phyloP scores from a whole-genome alignment of 2,113 vertebrate species.

The Sinosuthora webbiana region DNA sequence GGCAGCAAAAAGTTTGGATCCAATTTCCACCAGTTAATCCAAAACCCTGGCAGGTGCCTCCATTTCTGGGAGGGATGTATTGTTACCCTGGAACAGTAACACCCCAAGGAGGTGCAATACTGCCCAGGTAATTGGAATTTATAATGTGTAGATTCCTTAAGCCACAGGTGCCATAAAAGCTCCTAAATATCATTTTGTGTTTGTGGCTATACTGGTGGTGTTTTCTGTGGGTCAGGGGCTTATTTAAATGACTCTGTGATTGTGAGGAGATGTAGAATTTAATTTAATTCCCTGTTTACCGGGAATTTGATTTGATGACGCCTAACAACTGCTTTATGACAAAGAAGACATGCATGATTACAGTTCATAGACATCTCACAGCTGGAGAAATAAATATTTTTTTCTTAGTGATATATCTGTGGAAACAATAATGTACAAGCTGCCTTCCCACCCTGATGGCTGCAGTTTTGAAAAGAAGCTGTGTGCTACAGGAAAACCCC shows the following conservation, averaged over 20 bases:
- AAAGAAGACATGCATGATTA: neutral
- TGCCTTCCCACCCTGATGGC: neutral
- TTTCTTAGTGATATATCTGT: neutral
- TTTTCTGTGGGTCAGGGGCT: neutral
- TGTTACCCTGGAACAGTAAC: neutral
- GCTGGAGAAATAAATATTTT: neutral
- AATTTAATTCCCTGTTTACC: slow-evolving; percentile 1
- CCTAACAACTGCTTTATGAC: neutral
- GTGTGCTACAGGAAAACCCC: neutral
- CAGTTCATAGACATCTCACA: neutral
- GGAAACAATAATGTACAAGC: neutral
- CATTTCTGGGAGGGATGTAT: neutral
- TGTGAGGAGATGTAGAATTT: neutral
- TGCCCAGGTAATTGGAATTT: neutral
- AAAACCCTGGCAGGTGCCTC: neutral
- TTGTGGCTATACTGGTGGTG: neutral
- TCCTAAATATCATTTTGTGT: neutral
- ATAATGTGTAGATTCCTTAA: neutral
- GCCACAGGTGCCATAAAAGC: neutral
- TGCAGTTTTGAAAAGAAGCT: neutral
- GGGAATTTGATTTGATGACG: neutral
- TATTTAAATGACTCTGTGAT: neutral
- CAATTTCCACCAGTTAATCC: neutral
- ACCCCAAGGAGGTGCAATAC: neutral
- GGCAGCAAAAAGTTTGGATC: neutral